These are phyloP conservation scores for Troides aeacus DNA, from an alignment of 2,888 invertebrate genomes.

Conservation along the genomic window DNA sequence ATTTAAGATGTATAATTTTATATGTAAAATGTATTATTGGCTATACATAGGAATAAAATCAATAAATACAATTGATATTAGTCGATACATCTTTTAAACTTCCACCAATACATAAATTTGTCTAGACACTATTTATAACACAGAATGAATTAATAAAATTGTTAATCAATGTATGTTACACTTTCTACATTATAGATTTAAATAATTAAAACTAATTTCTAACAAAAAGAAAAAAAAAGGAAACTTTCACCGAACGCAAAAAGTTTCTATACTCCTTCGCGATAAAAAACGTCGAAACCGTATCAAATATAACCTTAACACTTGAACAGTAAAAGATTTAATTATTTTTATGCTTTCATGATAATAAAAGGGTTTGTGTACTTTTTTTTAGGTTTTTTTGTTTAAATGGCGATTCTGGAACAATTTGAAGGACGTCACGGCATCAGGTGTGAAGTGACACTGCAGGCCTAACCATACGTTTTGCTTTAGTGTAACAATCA, in stretches of 20 bases:
- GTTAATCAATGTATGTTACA: background rate
- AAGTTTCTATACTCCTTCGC: background rate
- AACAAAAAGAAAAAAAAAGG: background rate
- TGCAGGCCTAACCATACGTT: constrained; percentile 20
- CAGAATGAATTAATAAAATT: background rate
- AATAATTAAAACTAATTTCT: constrained; percentile 11
- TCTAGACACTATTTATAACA: background rate
- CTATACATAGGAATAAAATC: too few relatives aligned
- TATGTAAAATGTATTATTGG: too few relatives aligned
- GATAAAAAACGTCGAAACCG: constrained; percentile 3
- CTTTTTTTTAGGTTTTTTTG: too few relatives aligned
- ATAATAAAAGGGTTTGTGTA: too few relatives aligned
- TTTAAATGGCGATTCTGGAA: too few relatives aligned
- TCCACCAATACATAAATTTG: too few relatives aligned
- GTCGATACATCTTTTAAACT: too few relatives aligned
- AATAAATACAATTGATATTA: too few relatives aligned
- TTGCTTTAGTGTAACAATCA: constrained; percentile 23
- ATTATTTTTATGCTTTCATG: too few relatives aligned
- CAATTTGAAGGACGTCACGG: background rate
- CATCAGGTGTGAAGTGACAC: constrained; percentile 21
- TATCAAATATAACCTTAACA: constrained; percentile 11
- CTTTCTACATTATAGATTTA: constrained; percentile 14
- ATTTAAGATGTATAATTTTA: too few relatives aligned
- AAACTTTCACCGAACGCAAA: constrained; percentile 8
- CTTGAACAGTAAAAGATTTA: background rate